Base-by-base conservation (phyloP, 1,140 invertebrate genomes). In the Brachionus plicatilis region DNA sequence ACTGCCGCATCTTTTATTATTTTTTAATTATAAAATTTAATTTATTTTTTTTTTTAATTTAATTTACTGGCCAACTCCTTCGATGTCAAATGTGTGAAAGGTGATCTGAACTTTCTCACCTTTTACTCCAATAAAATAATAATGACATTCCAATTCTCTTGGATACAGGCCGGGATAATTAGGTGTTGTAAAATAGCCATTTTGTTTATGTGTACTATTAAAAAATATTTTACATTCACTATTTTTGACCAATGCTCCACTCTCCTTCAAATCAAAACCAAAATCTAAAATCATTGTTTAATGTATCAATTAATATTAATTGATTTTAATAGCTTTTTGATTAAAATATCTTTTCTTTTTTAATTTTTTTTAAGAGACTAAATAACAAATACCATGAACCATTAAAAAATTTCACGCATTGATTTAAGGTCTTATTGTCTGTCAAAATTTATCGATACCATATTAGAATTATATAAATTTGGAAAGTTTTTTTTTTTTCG, bases 161-260 rank as follows among this genome's bases (percentile, higher is more conserved):
- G 97, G 97, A 91, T 99, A 99, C 86, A 96, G 94, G 86, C 97
- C 98, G 43, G 98, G 97, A 92, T 99, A 99, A 70, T 97, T 99
- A 82, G 97, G 96, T 72, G 97, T 96, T 85, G 96, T 90, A 86
- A 99, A 94, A 87, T 93, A 92, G 14, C 97, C 97, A 86, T 93
- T 93, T 87, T 93, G 80, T 7, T 92, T 92, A 86, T 93, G 92
- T 83, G 92, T 93, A 89, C 95, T 95, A 65, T 82, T 47, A 47
- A 82, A 82, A 47, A 56, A 82, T 45, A 82, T 82, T 47, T 82
- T 82, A 27, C 79, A 82, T 45, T 60, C 79, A 20, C 65, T 43
- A 20, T 17, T 47, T 24, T 41, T 45, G 3, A 12, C 53, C 79
- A 82, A 82, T 45, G 24, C 33, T n/a, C 53, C 53, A 27, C 79